Evolutionary conservation across 2,797 vertebrate genomes (phyloP), one percentile per base, ranked within the genome.

Genomic region (Novumbra hubbsi): DNA sequence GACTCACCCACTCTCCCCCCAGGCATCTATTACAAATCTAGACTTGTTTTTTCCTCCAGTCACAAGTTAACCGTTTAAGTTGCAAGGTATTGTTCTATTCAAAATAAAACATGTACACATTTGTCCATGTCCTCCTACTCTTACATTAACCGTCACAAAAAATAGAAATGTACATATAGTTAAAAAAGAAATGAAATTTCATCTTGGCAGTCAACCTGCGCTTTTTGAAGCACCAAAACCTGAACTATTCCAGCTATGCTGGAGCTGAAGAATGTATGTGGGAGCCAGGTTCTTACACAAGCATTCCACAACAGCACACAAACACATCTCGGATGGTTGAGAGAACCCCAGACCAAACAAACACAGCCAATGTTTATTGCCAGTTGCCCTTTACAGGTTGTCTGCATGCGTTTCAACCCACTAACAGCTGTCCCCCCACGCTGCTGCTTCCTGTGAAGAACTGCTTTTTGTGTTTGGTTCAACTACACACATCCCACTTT

Each of bases 241-340:
- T 45, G 77, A 91, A 88, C 78, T 86, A 92, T 89, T 80, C 76
- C 79, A 90, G 85, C 88, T 88, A 92, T 91, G 89, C 76, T 66
- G 77, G 80, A 64, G 38, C 88, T 88, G 86, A 89, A 88, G 80
- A 89, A 80, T 74, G 76, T 71, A 71, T 55, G 21, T 60, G 55
- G 55, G 12, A 12, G 21, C n/a, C 24, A 21, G 21, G 27, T 32
- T n/a, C 19, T 71, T 78, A 74, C 82, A 74, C 71, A 30, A 73
- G 78, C 71, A 57, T n/a, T 78, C 70, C 75, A 28, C 69, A 72
- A 27, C 32, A 73, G 71, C 72, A 73, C 63, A 70, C 70, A 74
- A 79, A 72, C 78, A 45, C 2, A 45, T 2, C 41, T 45, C 41
- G 3, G 5, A 1, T 45, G 41, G 41, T 14, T 12, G 8, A 45